Percentiles rank a stretch among this genome's conserved stretches.
These are phyloP conservation scores for Eucriotettix oculatus DNA, from an alignment of 2,888 invertebrate genomes.

Conservation along the genomic window DNA sequence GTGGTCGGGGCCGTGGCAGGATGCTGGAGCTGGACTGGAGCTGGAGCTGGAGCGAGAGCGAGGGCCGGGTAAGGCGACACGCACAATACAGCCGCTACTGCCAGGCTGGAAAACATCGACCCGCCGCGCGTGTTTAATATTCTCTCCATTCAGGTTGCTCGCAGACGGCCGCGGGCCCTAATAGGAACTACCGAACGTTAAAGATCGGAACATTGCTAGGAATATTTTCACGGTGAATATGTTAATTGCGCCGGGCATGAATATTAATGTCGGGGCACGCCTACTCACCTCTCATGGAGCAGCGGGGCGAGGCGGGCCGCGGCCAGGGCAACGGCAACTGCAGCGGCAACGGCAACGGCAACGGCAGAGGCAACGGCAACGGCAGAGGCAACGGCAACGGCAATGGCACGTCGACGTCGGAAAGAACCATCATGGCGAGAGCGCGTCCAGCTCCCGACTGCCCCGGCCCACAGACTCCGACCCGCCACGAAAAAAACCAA, in stretches of 20 bases:
- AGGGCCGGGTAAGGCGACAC: too few relatives aligned
- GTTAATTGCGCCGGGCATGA: too few relatives aligned
- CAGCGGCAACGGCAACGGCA: not conserved
- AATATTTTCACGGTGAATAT: too few relatives aligned
- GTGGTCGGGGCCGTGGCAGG: not conserved
- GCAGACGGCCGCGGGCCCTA: too few relatives aligned
- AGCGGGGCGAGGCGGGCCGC: not conserved
- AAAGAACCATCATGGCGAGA: constrained; percentile 9
- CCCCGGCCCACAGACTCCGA: not conserved
- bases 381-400: constrained; percentile 2
- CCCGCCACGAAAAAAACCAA: not conserved
- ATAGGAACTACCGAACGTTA: too few relatives aligned
- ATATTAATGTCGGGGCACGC: too few relatives aligned
- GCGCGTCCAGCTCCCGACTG: not conserved
- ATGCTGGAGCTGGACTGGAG: not conserved
- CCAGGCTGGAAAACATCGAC: too few relatives aligned
- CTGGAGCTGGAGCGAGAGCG: not conserved
- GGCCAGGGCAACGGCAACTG: not conserved
- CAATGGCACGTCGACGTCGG: constrained; percentile 7
- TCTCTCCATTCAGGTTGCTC: too few relatives aligned
- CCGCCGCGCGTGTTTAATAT: too few relatives aligned
- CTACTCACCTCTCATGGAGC: not conserved
- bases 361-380: too few relatives aligned
- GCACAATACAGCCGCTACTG: too few relatives aligned
- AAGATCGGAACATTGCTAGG: too few relatives aligned